Conservation (phyloP, 2,888 invertebrate species). For the Venusia cambrica region DNA sequence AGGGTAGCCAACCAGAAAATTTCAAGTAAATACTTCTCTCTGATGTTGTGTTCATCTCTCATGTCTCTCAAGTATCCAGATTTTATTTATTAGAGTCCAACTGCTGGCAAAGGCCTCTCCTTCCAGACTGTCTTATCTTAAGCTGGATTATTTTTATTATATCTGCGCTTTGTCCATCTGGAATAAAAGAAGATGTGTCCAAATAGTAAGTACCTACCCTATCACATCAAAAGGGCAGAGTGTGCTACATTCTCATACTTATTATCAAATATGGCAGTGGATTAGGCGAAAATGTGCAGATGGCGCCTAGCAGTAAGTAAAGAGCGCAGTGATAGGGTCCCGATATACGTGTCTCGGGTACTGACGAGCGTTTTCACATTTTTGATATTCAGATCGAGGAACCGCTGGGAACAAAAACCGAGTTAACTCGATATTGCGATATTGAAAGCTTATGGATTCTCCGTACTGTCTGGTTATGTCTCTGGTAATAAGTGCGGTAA, state of each 20-base stretch:
- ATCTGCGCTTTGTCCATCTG: no score
- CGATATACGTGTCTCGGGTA: slow-evolving; percentile 76
- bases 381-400: slow-evolving; percentile 79
- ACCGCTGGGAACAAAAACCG: slow-evolving; percentile 76
- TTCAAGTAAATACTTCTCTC: no score
- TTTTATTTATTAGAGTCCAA: no score
- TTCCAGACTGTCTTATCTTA: no score
- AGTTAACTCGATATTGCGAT: slow-evolving; percentile 74
- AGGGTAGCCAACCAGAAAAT: no score
- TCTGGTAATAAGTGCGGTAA: slow-evolving; percentile 54
- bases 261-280: slow-evolving; percentile 75
- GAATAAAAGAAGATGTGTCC: no score
- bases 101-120: no score
- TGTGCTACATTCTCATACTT: slow-evolving; percentile 57
- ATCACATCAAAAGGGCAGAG: slow-evolving; percentile 33
- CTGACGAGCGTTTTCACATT: slow-evolving; percentile 76
- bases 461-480: slow-evolving; percentile 64
- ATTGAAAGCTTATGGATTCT: slow-evolving; percentile 80
- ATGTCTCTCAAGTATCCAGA: no score
- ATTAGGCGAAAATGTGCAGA: slow-evolving; percentile 77
- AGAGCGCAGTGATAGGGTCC: slow-evolving; percentile 79
- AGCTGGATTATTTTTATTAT: no score
- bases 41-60: no score
- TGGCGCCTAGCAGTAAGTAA: slow-evolving; percentile 76
- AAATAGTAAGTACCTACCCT: no score